Base-by-base conservation (phyloP, 2,797 vertebrate species). In the Muscicapa striata region DNA sequence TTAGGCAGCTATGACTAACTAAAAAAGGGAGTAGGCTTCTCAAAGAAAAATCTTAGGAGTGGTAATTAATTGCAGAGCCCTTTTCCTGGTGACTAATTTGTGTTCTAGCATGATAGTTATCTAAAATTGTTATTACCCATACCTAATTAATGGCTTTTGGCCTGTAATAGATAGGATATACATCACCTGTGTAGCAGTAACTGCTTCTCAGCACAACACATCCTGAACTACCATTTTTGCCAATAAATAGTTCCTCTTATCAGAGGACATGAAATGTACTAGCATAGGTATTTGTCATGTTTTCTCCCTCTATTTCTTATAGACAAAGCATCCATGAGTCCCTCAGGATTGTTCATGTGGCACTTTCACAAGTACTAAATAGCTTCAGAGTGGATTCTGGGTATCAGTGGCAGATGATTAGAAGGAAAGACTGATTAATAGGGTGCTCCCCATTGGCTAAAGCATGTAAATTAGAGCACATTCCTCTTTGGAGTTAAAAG, bases 21-120 rank as follows among this genome's bases (percentile, higher is more conserved):
- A 88, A 75, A 76, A 69, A 45, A 79, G 59, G 92, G 83, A 88
- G 80, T 84, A 74, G 48, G 27, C 64, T 84, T 84, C 51, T 55
- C 38, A 46, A 63, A 73, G 43, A 30, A 63, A 81, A 82, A 48
- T 11, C 48, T 78, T 93, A 75, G 73, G 82, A 67, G 34, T 84
- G 84, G 79, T 93, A 78, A 76, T 43, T 66, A 83, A 64, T 68
- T 78, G 58, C 84, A 81, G 46, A 75, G 34, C 27, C 49, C 59
- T 86, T 83, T 73, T 92, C 58, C 63, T 81, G 76, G 22, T 95
- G 93, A 92, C 48, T 96, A 70, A 89, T 96, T 91, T 86, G 69
- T 87, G 61, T 73, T 79, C 45, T 84, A 2, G 2, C 70, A 61
- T 78, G 79, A 66, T 92, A 84, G 59, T 93, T 86, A 91, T 70